Percentiles rank a stretch among this genome's conserved stretches.
Evolutionary conservation across 2,797 vertebrate species (phyloP).

Genomic region (Tinamus major): DNA sequence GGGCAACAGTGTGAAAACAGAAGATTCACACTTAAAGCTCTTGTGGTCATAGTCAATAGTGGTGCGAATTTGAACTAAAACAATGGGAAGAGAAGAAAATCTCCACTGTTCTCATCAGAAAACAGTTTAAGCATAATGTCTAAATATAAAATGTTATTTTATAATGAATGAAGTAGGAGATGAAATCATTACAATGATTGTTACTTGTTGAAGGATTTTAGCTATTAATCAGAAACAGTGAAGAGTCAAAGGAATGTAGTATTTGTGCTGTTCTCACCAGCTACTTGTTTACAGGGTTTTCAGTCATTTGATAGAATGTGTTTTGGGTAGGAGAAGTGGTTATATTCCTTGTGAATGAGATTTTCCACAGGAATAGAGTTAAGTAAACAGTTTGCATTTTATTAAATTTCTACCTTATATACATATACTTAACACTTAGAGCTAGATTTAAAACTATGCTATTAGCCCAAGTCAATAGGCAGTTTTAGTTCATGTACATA

Average conservation of each 20-base stretch:
- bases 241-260: neutral
- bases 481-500: neutral
- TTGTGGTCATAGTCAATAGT: neutral
- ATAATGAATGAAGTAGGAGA: neutral
- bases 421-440: neutral
- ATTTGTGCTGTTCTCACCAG: neutral
- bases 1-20: neutral
- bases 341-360: neutral
- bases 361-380: neutral
- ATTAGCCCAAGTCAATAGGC: neutral
- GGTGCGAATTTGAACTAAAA: neutral
- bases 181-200: neutral
- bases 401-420: neutral
- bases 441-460: rapidly evolving
- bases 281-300: neutral
- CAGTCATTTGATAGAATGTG: neutral
- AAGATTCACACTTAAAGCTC: neutral
- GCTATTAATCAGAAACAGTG: neutral
- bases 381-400: neutral
- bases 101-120: neutral
- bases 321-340: neutral
- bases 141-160: neutral
- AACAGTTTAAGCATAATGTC: neutral
- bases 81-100: neutral
- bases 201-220: neutral